A percentile compares a stretch with the other conserved stretches of the same genome.
These are phyloP conservation scores for Promerops cafer DNA, from an alignment of 2,113 vertebrate species.

Conservation along the genomic window DNA sequence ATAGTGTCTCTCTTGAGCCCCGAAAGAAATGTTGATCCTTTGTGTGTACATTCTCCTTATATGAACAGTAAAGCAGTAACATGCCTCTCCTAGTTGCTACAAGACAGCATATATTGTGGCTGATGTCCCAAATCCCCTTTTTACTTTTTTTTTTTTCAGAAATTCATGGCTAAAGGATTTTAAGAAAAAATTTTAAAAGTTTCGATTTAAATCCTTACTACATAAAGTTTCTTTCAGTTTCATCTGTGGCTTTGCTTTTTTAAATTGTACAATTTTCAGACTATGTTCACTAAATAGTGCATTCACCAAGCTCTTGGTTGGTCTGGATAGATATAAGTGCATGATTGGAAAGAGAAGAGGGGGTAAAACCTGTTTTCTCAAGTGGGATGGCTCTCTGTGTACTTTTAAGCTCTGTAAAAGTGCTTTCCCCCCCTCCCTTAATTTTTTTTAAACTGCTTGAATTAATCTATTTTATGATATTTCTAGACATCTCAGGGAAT, in stretches of 20 bases:
- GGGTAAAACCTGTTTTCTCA: neutral
- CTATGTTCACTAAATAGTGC: neutral
- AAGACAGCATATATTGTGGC: neutral
- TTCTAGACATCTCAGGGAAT: neutral
- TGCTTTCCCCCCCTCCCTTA: fast-evolving
- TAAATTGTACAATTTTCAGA: neutral
- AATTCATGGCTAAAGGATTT: neutral
- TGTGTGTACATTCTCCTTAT: neutral
- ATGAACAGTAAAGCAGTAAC: neutral
- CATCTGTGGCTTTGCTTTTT: neutral
- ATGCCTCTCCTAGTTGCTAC: neutral
- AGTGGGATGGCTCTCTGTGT: neutral
- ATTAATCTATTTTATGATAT: neutral
- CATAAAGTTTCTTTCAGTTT: neutral
- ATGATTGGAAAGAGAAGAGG: neutral
- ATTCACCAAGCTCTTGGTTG: neutral
- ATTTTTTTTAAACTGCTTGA: neutral
- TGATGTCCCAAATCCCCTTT: neutral
- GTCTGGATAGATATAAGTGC: neutral
- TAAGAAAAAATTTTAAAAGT: neutral
- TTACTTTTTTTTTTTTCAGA: neutral
- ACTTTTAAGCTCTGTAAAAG: neutral
- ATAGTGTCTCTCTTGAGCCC: neutral
- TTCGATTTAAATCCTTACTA: neutral
- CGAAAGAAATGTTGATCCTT: neutral